phyloP scores from a whole-genome alignment of 2,888 invertebrate species.

The Rhagonycha fulva region DNA sequence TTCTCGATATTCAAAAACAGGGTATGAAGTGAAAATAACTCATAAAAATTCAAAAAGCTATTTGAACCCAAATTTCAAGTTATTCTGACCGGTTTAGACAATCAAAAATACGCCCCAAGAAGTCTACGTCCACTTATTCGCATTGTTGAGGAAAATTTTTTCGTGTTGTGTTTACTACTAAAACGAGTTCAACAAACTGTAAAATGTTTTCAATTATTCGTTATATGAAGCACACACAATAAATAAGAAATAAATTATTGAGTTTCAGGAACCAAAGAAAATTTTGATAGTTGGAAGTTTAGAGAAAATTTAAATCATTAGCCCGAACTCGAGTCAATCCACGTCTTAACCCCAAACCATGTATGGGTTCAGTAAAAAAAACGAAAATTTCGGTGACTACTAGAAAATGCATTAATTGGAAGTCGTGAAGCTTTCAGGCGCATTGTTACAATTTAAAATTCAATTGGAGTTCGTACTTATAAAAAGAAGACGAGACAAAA shows the following conservation, averaged over 20 bases:
- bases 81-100: background rate
- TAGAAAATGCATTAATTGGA: background rate
- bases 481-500: slow-evolving; percentile 6
- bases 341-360: background rate
- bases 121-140: background rate
- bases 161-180: background rate
- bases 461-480: slow-evolving; percentile 10
- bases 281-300: background rate
- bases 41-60: background rate
- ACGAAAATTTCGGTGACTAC: background rate
- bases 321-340: background rate
- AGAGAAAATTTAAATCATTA: background rate
- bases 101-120: background rate
- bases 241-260: background rate
- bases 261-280: background rate
- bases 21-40: background rate
- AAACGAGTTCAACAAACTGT: background rate
- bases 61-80: background rate
- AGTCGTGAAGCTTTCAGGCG: background rate
- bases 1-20: background rate
- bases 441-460: slow-evolving; percentile 17
- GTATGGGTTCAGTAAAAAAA: background rate
- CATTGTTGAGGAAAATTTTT: background rate
- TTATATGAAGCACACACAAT: background rate
- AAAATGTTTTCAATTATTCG: background rate